Conservation (phyloP, 2,113 vertebrate genomes). For the Dunckerocampus dactyliophorus region DNA sequence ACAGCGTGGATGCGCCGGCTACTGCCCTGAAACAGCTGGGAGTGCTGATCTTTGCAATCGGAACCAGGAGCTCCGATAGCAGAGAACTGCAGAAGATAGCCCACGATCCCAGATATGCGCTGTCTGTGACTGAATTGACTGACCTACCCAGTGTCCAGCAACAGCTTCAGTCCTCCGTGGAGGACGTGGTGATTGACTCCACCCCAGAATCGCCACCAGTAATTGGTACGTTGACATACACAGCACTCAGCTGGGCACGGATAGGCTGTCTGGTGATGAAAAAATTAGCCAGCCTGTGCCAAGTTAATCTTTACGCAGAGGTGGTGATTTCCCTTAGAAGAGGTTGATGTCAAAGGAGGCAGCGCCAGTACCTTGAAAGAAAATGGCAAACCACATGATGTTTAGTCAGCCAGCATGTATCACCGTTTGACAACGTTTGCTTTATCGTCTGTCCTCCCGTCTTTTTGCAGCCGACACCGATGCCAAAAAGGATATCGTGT, state of each 20-base stretch:
- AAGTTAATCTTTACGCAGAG: no score
- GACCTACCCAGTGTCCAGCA: slow-evolving; percentile 41
- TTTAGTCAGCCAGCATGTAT: background rate
- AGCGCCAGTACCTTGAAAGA: background rate
- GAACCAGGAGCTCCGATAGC: slow-evolving; percentile 49
- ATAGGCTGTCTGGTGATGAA: no score
- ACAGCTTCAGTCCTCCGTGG: slow-evolving; percentile 28
- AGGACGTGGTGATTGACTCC: slow-evolving; percentile 1
- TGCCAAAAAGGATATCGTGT: slow-evolving; percentile 68
- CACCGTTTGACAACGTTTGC: background rate
- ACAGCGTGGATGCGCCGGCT: slow-evolving; percentile 8
- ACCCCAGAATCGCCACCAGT: no score
- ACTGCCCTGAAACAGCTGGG: slow-evolving; percentile 39
- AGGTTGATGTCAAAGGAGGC: background rate
- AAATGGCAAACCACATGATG: no score
- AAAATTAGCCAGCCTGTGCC: no score
- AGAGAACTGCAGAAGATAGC: slow-evolving; percentile 41
- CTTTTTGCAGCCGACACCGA: slow-evolving; percentile 18
- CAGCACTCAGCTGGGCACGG: no score
- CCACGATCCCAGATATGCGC: slow-evolving; percentile 26
- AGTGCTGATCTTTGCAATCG: slow-evolving; percentile 32
- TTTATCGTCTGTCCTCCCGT: background rate
- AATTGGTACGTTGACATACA: no score
- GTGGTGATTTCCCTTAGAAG: background rate
- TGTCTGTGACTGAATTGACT: slow-evolving; percentile 45